Base-by-base conservation (phyloP, 2,113 vertebrate genomes). In the Mesembrinibis cayennensis region DNA sequence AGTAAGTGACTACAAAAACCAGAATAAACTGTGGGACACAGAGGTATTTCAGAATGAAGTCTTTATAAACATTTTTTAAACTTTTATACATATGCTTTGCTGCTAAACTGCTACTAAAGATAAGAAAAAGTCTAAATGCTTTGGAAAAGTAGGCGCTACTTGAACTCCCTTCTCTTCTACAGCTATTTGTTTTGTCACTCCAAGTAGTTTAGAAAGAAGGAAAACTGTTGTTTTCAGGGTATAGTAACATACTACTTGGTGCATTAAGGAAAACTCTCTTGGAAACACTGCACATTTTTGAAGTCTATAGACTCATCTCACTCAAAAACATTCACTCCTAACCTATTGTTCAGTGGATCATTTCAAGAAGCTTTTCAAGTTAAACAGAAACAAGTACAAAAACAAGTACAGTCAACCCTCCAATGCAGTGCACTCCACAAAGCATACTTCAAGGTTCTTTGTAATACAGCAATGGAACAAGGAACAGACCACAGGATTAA, bases 401-500 rank as follows among this genome's bases (percentile, higher is more conserved):
- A 78, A 11, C 86, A 93, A 94, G 69, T 49, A 67, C 26, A 84
- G 70, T 38, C 70, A 91, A 78, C 74, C 82, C 84, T 89, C 67
- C 47, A n/a, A 9, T 1, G 30, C n/a, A 89, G 55, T 2, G 16
- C 16, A 76, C 65, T 90, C 63, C 70, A 90, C 44, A 76, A 49
- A 89, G 65, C 81, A 90, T 85, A 85, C 74, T 93, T 72, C 6
- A 16, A 77, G 49, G 73, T 85, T 76, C 93, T 96, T 45, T 56
- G 40, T 62, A 93, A 88, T 79, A 92, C 0, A 77, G 87, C 92
- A 96, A 85, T 77, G 78, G 70, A 94, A 88, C 62, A 93, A 96
- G 89, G 88, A 94, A 69, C 56, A 96, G 79, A 90, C 25, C 70
- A 87, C 62, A 69, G 62, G 84, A 96, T 96, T 94, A 94, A 80